phyloP scores from a whole-genome alignment of 2,888 invertebrate species.

The Perizoma flavofasciatum region DNA sequence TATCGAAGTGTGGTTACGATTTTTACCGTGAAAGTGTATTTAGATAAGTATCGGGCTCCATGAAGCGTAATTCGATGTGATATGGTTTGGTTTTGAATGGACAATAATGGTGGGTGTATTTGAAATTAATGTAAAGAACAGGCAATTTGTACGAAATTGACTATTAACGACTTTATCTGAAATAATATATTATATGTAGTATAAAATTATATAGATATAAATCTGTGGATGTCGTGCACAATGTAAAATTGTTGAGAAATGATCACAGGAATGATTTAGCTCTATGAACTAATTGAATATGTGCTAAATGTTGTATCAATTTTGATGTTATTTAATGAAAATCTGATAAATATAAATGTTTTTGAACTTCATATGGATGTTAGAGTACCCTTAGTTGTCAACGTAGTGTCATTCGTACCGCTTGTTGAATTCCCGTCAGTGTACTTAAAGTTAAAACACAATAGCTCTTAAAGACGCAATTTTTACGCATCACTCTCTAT shows the following conservation, averaged over 20 bases:
- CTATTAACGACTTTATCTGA: conserved; percentile 8
- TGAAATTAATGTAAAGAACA: not conserved
- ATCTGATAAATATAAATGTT: not conserved
- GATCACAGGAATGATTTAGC: not conserved
- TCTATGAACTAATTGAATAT: no score
- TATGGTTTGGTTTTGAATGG: conserved; percentile 1
- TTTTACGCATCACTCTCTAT: no score
- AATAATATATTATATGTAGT: conserved; percentile 10
- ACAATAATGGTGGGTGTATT: conserved; percentile 6
- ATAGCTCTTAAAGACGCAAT: no score
- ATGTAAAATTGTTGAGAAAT: conserved; percentile 1
- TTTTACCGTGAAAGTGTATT: conserved; percentile 13
- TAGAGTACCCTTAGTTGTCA: not conserved
- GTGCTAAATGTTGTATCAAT: no score
- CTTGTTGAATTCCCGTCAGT: not conserved
- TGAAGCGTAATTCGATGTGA: not conserved
- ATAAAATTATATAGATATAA: conserved; percentile 6
- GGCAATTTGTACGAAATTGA: not conserved
- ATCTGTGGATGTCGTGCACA: conserved; percentile 13
- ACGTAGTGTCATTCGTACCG: conserved; percentile 5
- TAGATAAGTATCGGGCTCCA: conserved; percentile 1
- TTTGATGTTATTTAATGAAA: no score
- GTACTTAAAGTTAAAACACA: not conserved
- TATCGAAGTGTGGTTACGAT: not conserved
- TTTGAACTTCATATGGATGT: not conserved